Base-by-base conservation (phyloP, 2,888 invertebrate genomes). In the Caenorhabditis doughertyi region DNA sequence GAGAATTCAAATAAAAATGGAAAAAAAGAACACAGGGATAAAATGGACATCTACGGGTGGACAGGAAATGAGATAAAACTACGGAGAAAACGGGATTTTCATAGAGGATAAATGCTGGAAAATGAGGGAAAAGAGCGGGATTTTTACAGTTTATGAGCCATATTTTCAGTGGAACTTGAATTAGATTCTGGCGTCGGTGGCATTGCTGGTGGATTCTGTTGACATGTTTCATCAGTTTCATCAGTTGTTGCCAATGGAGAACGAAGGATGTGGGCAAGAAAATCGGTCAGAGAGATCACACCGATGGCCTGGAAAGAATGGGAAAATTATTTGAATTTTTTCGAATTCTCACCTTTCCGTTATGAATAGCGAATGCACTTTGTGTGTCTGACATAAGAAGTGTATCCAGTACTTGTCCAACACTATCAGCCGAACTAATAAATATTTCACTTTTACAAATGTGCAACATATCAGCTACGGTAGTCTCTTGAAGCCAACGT, bases 281-380 rank as follows among this genome's bases (percentile, higher is more conserved):
- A 68, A 25, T 81, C 84, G 47, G 79, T 67, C 8, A 84, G 79
- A 7, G 84, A 84, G 27, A 84, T 65, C 5, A 65, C 76, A n/a
- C 73, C 84, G 35, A 79, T 79, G 3, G 58, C 76, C 73, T 83
- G 80, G 16, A 72, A 62, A n/a, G n/a, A 8, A 51, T 35, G n/a
- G 7, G 7, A 23, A 44, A 44, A 11, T 32, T 7, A 32, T 7
- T 32, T 32, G 9, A 32, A 32, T 32, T 32, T 7, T 7, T 32
- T 32, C 32, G 32, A 32, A 32, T 32, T 32, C 53, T 25, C 16
- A 82, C 82, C 70, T 77, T 74, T 7, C 49, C 29, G 51, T 84
- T 44, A 27, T 84, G 71, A 58, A 81, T 68, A 7, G 72, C 77
- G 27, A 82, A 82, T 5, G 71, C 82, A 16, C 77, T 82, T 39